Conservation (phyloP, 2,113 vertebrate genomes). For the Lota lota region DNA sequence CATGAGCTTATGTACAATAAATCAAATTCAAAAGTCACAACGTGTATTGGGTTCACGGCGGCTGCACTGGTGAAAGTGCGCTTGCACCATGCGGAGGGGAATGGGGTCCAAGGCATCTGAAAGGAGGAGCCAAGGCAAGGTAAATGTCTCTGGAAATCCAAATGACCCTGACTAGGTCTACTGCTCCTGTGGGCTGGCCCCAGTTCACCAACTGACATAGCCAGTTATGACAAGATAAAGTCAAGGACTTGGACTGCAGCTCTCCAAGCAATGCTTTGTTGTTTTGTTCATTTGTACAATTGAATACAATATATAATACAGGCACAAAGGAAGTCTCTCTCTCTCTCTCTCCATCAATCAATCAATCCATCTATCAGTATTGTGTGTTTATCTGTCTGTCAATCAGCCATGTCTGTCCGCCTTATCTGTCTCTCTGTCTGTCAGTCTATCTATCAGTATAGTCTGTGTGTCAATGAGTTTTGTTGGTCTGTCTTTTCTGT, state of each 20-base stretch:
- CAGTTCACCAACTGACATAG: slow-evolving; percentile 42
- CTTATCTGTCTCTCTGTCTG: no score
- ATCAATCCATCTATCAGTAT: background rate
- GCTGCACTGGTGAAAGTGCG: slow-evolving; percentile 31
- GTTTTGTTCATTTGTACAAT: slow-evolving; percentile 38
- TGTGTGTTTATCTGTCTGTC: no score
- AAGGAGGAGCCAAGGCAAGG: slow-evolving; percentile 31
- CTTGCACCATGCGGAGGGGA: slow-evolving; percentile 22
- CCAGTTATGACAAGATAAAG: slow-evolving; percentile 58
- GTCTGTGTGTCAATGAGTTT: no score
- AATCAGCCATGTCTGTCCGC: no score
- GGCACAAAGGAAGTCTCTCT: background rate
- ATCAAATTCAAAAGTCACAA: no score
- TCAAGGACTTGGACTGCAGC: slow-evolving; percentile 46
- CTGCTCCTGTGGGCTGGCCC: slow-evolving; percentile 51
- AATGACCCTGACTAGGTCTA: slow-evolving; percentile 56
- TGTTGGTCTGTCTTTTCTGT: no score
- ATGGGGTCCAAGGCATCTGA: slow-evolving; percentile 25
- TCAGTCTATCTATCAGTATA: background rate
- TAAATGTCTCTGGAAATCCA: slow-evolving; percentile 43
- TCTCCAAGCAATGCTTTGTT: slow-evolving; percentile 32
- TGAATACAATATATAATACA: background rate
- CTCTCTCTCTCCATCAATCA: background rate
- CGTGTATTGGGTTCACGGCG: slow-evolving; percentile 27
- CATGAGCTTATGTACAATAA: no score